Evolutionary conservation across 2,888 invertebrate species (phyloP).

Genomic region (Phoronis australis): DNA sequence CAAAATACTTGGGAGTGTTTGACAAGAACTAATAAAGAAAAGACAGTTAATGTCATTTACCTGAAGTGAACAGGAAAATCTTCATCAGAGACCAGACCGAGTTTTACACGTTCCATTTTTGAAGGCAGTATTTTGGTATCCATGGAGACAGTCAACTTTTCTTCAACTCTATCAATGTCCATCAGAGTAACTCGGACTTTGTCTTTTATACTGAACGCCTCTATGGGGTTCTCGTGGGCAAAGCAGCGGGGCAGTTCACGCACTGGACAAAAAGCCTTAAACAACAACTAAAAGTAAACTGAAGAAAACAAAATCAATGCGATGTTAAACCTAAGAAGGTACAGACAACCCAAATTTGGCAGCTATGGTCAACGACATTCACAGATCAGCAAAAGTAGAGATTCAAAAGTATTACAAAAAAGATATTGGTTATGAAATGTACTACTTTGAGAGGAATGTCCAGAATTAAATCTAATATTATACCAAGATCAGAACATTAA

Average conservation of each 20-base stretch:
- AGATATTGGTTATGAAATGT: not conserved
- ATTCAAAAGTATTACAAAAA: too few relatives aligned
- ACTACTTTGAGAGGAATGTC: not conserved
- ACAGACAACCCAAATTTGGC: too few relatives aligned
- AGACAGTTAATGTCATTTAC: constrained; percentile 29
- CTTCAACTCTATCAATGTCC: too few relatives aligned
- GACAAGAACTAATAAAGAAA: too few relatives aligned
- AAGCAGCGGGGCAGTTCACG: constrained; percentile 41
- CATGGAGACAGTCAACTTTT: constrained; percentile 32
- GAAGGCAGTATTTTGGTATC: constrained; percentile 18
- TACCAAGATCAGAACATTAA: too few relatives aligned
- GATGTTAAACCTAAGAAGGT: too few relatives aligned
- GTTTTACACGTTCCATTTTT: constrained; percentile 18
- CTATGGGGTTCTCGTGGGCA: constrained; percentile 40
- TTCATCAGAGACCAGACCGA: constrained; percentile 66
- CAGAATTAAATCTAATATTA: too few relatives aligned
- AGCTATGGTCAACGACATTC: too few relatives aligned
- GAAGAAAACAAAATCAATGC: too few relatives aligned
- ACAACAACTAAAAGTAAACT: constrained; percentile 2
- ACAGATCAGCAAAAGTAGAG: too few relatives aligned
- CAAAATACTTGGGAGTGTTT: too few relatives aligned
- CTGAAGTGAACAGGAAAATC: constrained; percentile 51
- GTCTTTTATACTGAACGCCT: constrained; percentile 44
- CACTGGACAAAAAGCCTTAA: constrained; percentile 43
- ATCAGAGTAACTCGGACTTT: constrained; percentile 47